Base-by-base conservation (phyloP, 2,113 vertebrate genomes). In the Apistogramma diplotaenia region DNA sequence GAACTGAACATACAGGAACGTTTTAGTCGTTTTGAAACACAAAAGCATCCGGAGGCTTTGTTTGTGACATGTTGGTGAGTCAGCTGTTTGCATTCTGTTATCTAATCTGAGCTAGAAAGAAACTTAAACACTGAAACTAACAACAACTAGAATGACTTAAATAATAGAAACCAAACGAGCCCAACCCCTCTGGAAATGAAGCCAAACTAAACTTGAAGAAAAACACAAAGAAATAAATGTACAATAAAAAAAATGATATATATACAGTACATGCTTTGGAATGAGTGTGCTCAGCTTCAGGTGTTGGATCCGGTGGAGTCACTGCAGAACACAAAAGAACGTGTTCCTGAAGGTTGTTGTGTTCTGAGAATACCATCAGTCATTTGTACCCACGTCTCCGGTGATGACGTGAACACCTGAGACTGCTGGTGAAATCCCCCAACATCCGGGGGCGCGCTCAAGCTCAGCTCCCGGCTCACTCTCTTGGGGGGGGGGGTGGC, bases 321-420 rank as follows among this genome's bases (percentile, higher is more conserved):
- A 76, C 51, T 9, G 29, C 59, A 12, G 77, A 56, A 19, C 1
- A 56, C 74, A 79, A 13, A 15, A 35, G 33, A 10, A 0, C 49
- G 65, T 72, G 72, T 2, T 84, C 73, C 79, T 16, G 51, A 65
- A 85, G 86, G 56, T 56, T 55, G 12, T 3, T 79, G 27, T 65
- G 25, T 5, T 37, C 54, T 4, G 35, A 73, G 35, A 56, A 58
- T 31, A 59, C 70, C 35, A 10, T 37, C 79, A 75, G 72, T 33
- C 60, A 53, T 51, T 70, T 54, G 25, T 72, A 37, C 84, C 82
- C 80, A 76, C 79, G 9, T 76, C 59, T 71, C 16, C 15, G 2
- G 0, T 8, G 23, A 33, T 84, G 84, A 90, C 81, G 59, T 21
- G 57, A 70, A 46, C 55, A 78, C 60, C 67, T 70, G 61, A 82